Base-by-base conservation (phyloP, 1,140 invertebrate genomes). In the Zophobas morio region DNA sequence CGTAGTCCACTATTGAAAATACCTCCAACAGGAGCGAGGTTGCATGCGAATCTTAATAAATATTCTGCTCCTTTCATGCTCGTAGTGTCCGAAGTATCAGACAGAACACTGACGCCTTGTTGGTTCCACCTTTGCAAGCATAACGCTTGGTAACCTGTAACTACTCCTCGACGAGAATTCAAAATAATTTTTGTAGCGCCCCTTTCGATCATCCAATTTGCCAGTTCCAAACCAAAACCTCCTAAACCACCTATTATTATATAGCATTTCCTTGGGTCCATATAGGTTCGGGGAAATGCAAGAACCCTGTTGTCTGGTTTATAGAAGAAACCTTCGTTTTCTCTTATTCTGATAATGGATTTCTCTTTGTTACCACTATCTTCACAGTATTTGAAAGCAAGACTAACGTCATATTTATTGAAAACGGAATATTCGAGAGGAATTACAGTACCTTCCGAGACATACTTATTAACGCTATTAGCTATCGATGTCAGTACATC, bases 141-240 rank as follows among this genome's bases (percentile, higher is more conserved):
- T 78, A 85, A 82, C 33, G 84, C 81, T 85, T 96, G 94, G 80
- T 95, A 96, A 1, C 94, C 94, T 78, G 89, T 92, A 36, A 84
- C 87, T 0, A 94, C 83, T 5, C 93, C 94, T 32, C 87, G 89
- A 73, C 94, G 87, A 2, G 93, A 94, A 0, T 92, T 93, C 0
- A 96, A 85, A 0, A 96, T 87, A 0, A 96, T 57, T 71, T 91
- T 90, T 71, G 82, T 89, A 1, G 91, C 93, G 1, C 94, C 94
- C 63, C 94, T 87, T 8, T 92, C 83, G 20, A 94, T 86, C 51
- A 96, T 80, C 94, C 94, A 96, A 76, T 94, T 90, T 1, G 90
- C 89, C 51, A 96, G 84, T 85, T 96, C 95, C 0, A 96, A 86
- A 39, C 95, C 95, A 84, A 96, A 93, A 34, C 95, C 94, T 60